Conservation (phyloP, 2,797 vertebrate genomes). For the Acanthurus lineatus region DNA sequence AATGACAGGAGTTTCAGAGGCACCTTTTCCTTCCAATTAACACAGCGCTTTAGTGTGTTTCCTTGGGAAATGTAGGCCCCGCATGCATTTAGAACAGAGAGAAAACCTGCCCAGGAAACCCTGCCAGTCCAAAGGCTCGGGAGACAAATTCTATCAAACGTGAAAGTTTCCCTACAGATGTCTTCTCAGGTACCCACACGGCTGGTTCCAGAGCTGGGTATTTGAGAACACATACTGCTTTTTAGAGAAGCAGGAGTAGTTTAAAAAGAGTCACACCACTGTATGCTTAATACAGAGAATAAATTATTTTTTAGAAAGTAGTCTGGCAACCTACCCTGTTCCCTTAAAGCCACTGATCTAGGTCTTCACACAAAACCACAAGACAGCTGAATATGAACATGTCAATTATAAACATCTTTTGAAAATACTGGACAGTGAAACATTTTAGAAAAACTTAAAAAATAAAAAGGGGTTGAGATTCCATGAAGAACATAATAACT, state of each 20-base stretch:
- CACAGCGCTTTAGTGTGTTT: slow-evolving; percentile 74
- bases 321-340: slow-evolving; percentile 60
- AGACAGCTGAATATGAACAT: slow-evolving; percentile 74
- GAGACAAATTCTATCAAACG: slow-evolving; percentile 64
- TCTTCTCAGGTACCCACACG: slow-evolving; percentile 44
- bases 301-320: slow-evolving; percentile 49
- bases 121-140: slow-evolving; percentile 45
- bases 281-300: slow-evolving; percentile 59
- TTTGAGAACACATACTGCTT: slow-evolving; percentile 55
- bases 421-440: slow-evolving; percentile 79
- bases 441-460: slow-evolving; percentile 41
- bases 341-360: slow-evolving; percentile 65
- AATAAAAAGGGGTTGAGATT: slow-evolving; percentile 25
- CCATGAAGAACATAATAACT: slow-evolving; percentile 28
- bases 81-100: slow-evolving; percentile 68
- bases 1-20: slow-evolving; percentile 74
- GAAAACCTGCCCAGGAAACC: slow-evolving; percentile 72
- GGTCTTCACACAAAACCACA: slow-evolving; percentile 66
- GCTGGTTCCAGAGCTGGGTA: slow-evolving; percentile 46
- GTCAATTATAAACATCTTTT: slow-evolving; percentile 72
- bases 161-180: slow-evolving; percentile 49
- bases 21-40: slow-evolving; percentile 75
- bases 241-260: slow-evolving; percentile 41
- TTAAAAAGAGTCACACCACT: slow-evolving; percentile 49
- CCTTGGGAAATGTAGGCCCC: slow-evolving; percentile 79